Percentiles rank a stretch among this genome's conserved stretches.
phyloP scores from a whole-genome alignment of 2,888 invertebrate species.

The Zootermopsis nevadensis region DNA sequence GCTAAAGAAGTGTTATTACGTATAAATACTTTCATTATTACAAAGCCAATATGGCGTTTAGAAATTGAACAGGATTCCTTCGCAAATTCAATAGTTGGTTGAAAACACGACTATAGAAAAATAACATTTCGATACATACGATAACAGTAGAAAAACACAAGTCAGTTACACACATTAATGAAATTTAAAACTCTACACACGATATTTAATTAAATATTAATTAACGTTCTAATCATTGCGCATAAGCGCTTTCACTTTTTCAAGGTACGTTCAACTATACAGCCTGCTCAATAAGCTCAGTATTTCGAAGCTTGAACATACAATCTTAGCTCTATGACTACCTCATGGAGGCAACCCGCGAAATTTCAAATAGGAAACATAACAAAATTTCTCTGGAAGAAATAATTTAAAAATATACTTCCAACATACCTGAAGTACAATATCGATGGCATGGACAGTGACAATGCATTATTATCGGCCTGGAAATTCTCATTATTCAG shows the following conservation, averaged over 20 bases:
- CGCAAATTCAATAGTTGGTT: background rate
- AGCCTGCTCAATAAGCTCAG: background rate
- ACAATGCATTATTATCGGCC: conserved; percentile 4
- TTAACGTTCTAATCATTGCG: background rate
- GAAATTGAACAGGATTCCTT: background rate
- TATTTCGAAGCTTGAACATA: background rate
- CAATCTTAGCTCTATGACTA: background rate
- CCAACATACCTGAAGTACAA: conserved; percentile 34
- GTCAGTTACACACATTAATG: background rate
- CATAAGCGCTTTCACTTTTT: background rate
- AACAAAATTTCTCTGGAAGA: background rate
- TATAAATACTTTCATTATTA: background rate
- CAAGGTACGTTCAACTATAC: background rate
- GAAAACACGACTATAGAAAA: background rate
- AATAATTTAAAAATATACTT: background rate
- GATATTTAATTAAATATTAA: background rate
- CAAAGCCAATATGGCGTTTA: conserved; percentile 40
- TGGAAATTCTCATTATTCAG: background rate
- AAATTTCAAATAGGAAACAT: background rate
- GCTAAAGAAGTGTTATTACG: conserved; percentile 6
- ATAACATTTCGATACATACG: background rate
- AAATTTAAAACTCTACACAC: background rate
- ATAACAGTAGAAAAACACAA: background rate
- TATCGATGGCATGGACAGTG: conserved; percentile 30
- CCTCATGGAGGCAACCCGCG: background rate